Percentiles rank a stretch among this genome's conserved stretches.
Evolutionary conservation across 2,797 vertebrate genomes (phyloP).

Genomic region (Pseudochirops cupreus): DNA sequence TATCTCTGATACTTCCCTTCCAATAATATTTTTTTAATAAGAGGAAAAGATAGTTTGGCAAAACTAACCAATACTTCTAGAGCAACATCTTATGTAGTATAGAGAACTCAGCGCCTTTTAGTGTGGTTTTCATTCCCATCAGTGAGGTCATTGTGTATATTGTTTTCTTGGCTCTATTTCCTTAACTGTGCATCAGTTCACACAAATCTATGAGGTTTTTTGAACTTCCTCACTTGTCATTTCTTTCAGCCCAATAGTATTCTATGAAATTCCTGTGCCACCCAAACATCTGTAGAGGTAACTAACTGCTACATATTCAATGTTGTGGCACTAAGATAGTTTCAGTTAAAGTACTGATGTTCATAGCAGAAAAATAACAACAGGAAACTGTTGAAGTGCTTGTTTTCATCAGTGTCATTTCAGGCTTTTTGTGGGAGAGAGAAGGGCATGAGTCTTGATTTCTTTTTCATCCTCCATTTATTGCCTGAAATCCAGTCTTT

Average conservation of each 20-base stretch:
- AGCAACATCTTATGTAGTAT: not conserved
- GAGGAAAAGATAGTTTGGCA: not conserved
- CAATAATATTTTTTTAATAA: not conserved
- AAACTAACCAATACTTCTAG: not conserved
- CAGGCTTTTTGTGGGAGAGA: conserved; percentile 1
- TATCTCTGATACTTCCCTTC: not conserved
- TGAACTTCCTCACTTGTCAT: not conserved
- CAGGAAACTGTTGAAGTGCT: not conserved
- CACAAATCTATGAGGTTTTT: not conserved
- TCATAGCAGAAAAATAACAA: not conserved
- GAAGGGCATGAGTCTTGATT: conserved; percentile 15
- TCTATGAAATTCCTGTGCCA: not conserved
- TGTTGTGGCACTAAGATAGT: not conserved
- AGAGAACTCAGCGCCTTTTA: not conserved
- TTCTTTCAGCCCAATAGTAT: not conserved
- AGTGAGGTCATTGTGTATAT: not conserved
- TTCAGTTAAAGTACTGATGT: not conserved
- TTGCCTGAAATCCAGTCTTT: conserved; percentile 37
- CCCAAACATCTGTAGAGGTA: not conserved
- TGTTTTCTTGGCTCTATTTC: not conserved
- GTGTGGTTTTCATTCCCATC: not conserved
- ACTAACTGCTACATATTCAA: not conserved
- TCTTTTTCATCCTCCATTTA: conserved; percentile 24
- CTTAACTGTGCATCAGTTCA: not conserved
- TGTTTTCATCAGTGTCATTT: not conserved